Evolutionary conservation across 2,113 vertebrate genomes (phyloP), one percentile per base, ranked within the genome.

Genomic region (Mobula birostris): DNA sequence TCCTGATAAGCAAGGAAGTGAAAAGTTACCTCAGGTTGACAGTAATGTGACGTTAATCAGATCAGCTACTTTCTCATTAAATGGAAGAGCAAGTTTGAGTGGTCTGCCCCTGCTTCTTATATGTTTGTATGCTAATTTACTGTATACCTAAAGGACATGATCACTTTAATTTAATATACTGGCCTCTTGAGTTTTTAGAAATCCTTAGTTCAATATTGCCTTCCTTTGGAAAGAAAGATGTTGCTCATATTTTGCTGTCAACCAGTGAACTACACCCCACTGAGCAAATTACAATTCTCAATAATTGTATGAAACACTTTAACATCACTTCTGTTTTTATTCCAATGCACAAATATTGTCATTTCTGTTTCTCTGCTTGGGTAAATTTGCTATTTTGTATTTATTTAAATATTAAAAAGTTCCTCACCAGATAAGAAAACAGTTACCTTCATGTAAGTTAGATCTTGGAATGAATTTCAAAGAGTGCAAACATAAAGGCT

Each of bases 391-490:
- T 96, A 96, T 96, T 94, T 97, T 95, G 95, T 96, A 96, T 96
- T 97, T 96, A 96, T 95, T 97, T 94, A 96, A 97, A 96, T 97
- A 97, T 72, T 72, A 96, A 97, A 97, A 97, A 96, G 96, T 95
- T 96, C 96, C 97, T 97, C 97, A 98, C 98, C 96, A 96, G 96
- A 96, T 97, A 97, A 95, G 95, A 97, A 98, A 97, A 97, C 97
- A 97, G 95, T 96, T 97, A 96, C 95, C 1, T 0, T 66, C 94
- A 94, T 96, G 97, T 19, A 97, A 97, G 97, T 97, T 96, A 96
- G 96, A 95, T 93, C 96, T 97, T 96, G 96, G 96, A 2, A 68
- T 96, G 96, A 95, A 97, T 97, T 97, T 97, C 97, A 97, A 97
- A 97, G 97, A 96, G 95, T 95, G 96, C 96, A 96, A 96, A 95